Evolutionary conservation across 1,140 invertebrate genomes (phyloP).

Genomic region (Megathymus violae): DNA sequence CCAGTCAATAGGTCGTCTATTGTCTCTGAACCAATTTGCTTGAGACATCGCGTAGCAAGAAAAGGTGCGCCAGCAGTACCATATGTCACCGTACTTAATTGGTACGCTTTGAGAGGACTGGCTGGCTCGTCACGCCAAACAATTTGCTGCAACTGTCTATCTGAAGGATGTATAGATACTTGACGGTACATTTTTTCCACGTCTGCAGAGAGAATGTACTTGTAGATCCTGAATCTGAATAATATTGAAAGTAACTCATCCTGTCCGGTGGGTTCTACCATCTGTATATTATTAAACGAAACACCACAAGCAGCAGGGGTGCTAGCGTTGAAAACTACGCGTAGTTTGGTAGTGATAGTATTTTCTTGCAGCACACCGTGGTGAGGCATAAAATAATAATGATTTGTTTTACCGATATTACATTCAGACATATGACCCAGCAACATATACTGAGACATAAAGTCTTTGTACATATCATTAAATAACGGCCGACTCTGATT

Average conservation of each 20-base stretch:
- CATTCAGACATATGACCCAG: slow-evolving; percentile 15
- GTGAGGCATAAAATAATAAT: slow-evolving; percentile 31
- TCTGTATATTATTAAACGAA: slow-evolving; percentile 29
- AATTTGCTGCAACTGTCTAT: slow-evolving; percentile 55
- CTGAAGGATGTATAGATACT: slow-evolving; percentile 50
- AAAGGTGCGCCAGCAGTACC: slow-evolving; percentile 34
- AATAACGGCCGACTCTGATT: slow-evolving; percentile 22
- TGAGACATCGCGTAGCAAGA: slow-evolving; percentile 31
- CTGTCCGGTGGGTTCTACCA: slow-evolving; percentile 33
- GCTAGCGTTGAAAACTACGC: slow-evolving; percentile 34
- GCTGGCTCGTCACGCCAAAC: slow-evolving; percentile 49
- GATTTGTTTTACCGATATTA: background rate
- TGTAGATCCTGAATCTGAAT: slow-evolving; percentile 29
- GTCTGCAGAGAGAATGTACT: slow-evolving; percentile 45
- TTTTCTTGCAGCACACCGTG: slow-evolving; percentile 29
- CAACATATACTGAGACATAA: slow-evolving; percentile 39
- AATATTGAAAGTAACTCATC: slow-evolving; percentile 29
- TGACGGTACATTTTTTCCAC: slow-evolving; percentile 72
- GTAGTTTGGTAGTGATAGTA: slow-evolving; percentile 29
- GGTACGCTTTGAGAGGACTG: slow-evolving; percentile 31
- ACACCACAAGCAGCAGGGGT: slow-evolving; percentile 23
- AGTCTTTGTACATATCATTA: slow-evolving; percentile 35
- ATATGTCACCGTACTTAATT: slow-evolving; percentile 29
- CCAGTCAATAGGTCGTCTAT: slow-evolving; percentile 39
- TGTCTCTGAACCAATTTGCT: slow-evolving; percentile 35